Percentiles rank a stretch among this genome's conserved stretches.
Evolutionary conservation across 2,113 vertebrate species (phyloP).

Genomic region (Chaetops frenatus): DNA sequence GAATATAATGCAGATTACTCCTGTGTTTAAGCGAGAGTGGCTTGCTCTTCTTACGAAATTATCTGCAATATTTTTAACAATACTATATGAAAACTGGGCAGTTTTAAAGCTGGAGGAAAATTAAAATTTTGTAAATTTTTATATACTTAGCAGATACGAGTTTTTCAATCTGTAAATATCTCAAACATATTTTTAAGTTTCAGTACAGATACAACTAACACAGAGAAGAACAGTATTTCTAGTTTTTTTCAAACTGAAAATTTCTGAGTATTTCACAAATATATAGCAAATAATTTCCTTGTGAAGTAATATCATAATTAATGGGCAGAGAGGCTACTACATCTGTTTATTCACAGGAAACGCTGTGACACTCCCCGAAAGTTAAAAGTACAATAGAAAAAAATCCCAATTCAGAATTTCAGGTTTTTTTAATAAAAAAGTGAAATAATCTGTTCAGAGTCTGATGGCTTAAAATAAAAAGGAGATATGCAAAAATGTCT

Average conservation of each 20-base stretch:
- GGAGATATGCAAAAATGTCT: neutral
- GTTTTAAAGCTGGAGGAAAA: neutral
- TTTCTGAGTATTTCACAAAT: neutral
- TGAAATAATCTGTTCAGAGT: neutral
- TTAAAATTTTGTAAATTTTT: neutral
- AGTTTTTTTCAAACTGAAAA: neutral
- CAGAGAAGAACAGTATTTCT: neutral
- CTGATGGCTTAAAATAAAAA: neutral
- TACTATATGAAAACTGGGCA: neutral
- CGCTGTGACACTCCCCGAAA: neutral
- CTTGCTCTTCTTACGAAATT: neutral
- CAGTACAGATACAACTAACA: neutral
- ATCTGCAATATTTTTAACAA: neutral
- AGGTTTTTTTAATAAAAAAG: neutral
- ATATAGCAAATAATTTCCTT: neutral
- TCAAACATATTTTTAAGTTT: neutral
- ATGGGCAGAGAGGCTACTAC: neutral
- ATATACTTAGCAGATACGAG: neutral
- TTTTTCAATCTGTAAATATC: neutral
- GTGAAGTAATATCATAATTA: neutral
- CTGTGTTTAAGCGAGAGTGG: neutral
- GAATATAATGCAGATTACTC: neutral
- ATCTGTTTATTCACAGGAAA: neutral
- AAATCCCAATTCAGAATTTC: neutral
- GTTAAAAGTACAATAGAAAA: neutral